Conservation (phyloP, 2,888 invertebrate genomes). For the Xestia ashworthii region DNA sequence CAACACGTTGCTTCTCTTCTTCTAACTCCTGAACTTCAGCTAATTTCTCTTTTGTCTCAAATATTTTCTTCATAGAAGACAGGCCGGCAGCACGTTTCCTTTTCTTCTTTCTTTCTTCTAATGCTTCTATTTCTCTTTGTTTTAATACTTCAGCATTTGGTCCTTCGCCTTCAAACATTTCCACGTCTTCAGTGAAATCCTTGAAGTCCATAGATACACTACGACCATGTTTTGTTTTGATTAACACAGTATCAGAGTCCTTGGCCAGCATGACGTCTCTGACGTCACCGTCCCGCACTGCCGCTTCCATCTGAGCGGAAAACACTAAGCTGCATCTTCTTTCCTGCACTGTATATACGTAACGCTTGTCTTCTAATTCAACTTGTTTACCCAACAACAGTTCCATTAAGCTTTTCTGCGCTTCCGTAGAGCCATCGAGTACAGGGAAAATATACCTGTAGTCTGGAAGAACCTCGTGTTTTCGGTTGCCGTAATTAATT, state of each 20-base stretch:
- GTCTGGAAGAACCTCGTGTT: constrained; percentile 92
- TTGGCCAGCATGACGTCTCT: constrained; percentile 94
- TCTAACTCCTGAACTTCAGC: constrained; percentile 92
- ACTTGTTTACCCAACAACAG: constrained; percentile 91
- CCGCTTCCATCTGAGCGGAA: constrained; percentile 93
- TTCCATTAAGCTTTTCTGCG: constrained; percentile 91
- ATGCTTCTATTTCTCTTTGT: constrained; percentile 90
- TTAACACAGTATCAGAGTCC: constrained; percentile 93
- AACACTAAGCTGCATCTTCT: constrained; percentile 94
- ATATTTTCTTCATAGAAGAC: constrained; percentile 93
- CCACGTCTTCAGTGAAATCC: constrained; percentile 90
- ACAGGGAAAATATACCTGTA: constrained; percentile 94
- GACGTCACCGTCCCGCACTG: constrained; percentile 94
- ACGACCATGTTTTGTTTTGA: constrained; percentile 93
- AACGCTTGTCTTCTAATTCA: constrained; percentile 90
- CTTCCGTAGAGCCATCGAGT: constrained; percentile 92
- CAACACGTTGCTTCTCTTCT: constrained; percentile 88
- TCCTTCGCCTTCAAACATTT: constrained; percentile 93
- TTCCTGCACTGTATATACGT: constrained; percentile 94
- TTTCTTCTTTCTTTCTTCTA: constrained; percentile 89
- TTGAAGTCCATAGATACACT: constrained; percentile 94
- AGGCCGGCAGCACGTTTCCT: constrained; percentile 92
- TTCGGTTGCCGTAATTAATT: constrained; percentile 92
- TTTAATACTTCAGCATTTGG: constrained; percentile 92
- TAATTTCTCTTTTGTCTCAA: constrained; percentile 94